These are phyloP conservation scores for Bombus waltoni DNA, from an alignment of 1,140 invertebrate species.

Conservation along the genomic window DNA sequence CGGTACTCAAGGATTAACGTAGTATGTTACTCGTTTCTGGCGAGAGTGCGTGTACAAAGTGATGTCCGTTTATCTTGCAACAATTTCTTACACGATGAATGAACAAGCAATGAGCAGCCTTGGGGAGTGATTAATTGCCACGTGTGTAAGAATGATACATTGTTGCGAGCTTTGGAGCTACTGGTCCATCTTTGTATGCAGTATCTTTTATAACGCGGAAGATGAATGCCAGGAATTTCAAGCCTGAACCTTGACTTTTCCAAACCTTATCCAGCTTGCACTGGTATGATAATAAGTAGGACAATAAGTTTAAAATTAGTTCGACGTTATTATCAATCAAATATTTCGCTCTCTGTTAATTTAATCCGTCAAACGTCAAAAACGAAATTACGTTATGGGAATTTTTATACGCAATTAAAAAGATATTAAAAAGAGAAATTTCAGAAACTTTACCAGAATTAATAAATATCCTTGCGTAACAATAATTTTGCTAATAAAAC, in stretches of 20 bases:
- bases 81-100: background rate
- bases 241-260: background rate
- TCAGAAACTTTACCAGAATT: too few relatives aligned
- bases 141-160: background rate
- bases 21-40: background rate
- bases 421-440: too few relatives aligned
- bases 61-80: background rate
- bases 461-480: too few relatives aligned
- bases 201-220: background rate
- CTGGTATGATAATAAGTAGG: background rate
- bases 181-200: background rate
- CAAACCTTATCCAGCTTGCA: background rate
- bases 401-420: too few relatives aligned
- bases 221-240: background rate
- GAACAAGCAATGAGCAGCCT: background rate
- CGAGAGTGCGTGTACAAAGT: background rate
- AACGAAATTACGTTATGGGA: too few relatives aligned
- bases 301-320: background rate
- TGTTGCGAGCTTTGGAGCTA: background rate
- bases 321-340: background rate
- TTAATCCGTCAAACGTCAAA: too few relatives aligned
- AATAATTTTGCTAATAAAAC: too few relatives aligned
- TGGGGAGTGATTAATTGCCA: background rate
- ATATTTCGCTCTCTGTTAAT: too few relatives aligned
- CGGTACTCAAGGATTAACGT: background rate